Conservation (phyloP, 2,797 vertebrate genomes). For the Oophaga sylvatica region DNA sequence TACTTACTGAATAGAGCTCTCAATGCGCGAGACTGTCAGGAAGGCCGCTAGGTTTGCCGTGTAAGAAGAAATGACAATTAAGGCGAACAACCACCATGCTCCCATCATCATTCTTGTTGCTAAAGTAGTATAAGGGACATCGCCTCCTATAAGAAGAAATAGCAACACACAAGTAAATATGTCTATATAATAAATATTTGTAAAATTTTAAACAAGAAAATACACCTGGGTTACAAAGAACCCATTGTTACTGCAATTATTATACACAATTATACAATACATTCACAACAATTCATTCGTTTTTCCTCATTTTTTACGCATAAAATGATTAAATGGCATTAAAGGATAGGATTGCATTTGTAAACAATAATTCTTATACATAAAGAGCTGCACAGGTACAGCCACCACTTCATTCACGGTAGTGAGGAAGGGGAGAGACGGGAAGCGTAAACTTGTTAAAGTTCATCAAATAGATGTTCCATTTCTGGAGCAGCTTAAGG, state of each 20-base stretch:
- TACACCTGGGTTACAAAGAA: background rate
- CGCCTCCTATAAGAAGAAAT: constrained; percentile 83
- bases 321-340: background rate
- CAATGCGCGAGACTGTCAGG: constrained; percentile 96
- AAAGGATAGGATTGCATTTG: background rate
- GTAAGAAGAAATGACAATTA: constrained; percentile 98
- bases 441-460: no score
- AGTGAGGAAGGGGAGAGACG: no score
- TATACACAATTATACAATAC: background rate
- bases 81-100: constrained; percentile 97
- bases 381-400: no score
- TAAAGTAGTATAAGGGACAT: constrained; percentile 95
- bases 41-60: constrained; percentile 97
- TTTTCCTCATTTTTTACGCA: no score
- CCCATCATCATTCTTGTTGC: constrained; percentile 99
- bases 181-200: background rate
- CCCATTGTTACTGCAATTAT: background rate
- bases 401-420: no score
- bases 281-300: no score
- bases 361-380: background rate
- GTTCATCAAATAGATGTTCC: no score
- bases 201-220: background rate
- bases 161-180: background rate
- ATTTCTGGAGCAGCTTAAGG: no score
- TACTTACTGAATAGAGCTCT: constrained; percentile 98